These are phyloP conservation scores for Dicentrarchus labrax DNA, from an alignment of 2,113 vertebrate species.

Conservation along the genomic window DNA sequence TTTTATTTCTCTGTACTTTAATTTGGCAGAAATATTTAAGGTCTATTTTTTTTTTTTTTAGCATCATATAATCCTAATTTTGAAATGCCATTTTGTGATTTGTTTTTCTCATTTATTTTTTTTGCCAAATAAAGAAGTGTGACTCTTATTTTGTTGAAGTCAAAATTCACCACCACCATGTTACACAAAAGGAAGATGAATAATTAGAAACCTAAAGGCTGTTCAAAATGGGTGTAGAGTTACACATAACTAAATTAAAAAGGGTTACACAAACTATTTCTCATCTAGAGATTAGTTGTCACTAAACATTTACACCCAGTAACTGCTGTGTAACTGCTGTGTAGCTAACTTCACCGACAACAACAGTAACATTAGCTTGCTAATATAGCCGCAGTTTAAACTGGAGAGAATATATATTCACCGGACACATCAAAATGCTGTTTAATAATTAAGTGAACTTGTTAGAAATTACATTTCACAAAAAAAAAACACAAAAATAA, in stretches of 20 bases:
- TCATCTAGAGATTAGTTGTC: not conserved
- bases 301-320: no score
- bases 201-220: not conserved
- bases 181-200: not conserved
- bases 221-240: not conserved
- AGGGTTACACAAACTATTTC: not conserved
- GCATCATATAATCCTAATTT: not conserved
- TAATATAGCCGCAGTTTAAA: no score
- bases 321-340: not conserved
- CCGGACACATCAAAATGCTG: no score
- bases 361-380: no score
- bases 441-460: no score
- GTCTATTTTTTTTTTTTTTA: not conserved
- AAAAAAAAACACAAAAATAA: no score
- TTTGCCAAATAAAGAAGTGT: not conserved
- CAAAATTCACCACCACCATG: not conserved
- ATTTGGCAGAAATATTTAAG: not conserved
- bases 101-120: not conserved
- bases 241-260: not conserved
- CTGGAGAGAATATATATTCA: no score
- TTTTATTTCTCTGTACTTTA: constrained; percentile 12
- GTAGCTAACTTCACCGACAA: not conserved
- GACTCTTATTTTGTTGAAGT: not conserved
- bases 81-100: constrained; percentile 1
- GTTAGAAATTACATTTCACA: no score